Percentiles rank a stretch among this genome's conserved stretches.
These are phyloP conservation scores for Bos indicus DNA, from an alignment of 2,113 vertebrate species.

Conservation along the genomic window DNA sequence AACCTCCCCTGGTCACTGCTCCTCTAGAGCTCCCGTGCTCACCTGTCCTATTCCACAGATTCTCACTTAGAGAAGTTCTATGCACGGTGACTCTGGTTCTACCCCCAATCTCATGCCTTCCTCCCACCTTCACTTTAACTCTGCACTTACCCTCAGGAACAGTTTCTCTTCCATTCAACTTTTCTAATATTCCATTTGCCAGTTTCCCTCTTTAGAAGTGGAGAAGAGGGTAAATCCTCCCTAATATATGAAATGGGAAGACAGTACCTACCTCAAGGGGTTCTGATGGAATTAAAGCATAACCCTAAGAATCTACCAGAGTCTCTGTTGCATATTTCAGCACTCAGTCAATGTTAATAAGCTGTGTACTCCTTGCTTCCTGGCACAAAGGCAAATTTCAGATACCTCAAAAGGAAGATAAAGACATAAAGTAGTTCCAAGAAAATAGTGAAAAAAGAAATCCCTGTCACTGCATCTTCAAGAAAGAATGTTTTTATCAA, in stretches of 20 bases:
- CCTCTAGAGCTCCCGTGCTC: rapidly evolving
- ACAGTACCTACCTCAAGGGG: not conserved
- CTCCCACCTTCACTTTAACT: not conserved
- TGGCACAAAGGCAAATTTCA: not conserved
- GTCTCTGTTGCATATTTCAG: not conserved
- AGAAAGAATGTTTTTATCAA: slow-evolving; percentile 41
- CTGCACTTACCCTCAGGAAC: not conserved
- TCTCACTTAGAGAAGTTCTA: not conserved
- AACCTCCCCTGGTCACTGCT: not conserved
- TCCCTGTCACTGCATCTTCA: slow-evolving; percentile 19
- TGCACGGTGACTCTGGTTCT: rapidly evolving
- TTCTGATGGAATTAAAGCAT: not conserved
- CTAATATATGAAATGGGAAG: not conserved
- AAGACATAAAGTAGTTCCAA: slow-evolving; percentile 39
- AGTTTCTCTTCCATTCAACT: not conserved
- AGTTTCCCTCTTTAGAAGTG: not conserved
- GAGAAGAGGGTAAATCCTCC: not conserved
- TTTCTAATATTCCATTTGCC: not conserved
- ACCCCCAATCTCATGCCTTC: not conserved
- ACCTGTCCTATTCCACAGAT: rapidly evolving
- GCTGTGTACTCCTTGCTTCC: not conserved
- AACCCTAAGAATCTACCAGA: not conserved
- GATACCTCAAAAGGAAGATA: slow-evolving; percentile 3
- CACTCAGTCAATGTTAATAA: not conserved
- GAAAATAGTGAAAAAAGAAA: not conserved